A percentile compares a stretch with the other conserved stretches of the same genome.
Conservation (phyloP, 2,888 invertebrate species). For the Prenolepis imparis region DNA sequence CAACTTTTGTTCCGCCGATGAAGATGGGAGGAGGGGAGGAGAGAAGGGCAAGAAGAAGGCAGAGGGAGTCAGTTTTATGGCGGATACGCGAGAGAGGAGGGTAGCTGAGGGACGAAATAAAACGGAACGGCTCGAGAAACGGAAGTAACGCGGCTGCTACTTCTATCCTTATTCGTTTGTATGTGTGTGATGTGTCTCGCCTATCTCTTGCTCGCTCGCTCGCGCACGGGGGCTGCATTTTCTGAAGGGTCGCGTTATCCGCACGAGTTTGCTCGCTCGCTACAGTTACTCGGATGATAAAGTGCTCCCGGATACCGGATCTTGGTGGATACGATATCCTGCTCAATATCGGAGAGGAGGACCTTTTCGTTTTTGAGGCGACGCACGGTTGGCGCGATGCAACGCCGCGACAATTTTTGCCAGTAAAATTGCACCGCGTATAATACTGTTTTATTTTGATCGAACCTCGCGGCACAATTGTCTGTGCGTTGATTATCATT, state of each 20-base stretch:
- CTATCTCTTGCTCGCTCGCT: slow-evolving; percentile 50
- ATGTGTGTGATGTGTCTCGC: slow-evolving; percentile 12
- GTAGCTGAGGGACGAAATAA: slow-evolving; percentile 63
- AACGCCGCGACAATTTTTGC: slow-evolving; percentile 41
- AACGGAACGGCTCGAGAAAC: slow-evolving; percentile 63
- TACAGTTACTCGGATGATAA: slow-evolving; percentile 71
- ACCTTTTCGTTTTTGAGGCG: slow-evolving; percentile 56
- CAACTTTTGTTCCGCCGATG: slow-evolving; percentile 73
- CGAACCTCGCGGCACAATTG: neutral
- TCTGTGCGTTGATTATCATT: neutral
- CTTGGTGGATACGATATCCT: slow-evolving; percentile 66
- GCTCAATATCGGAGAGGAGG: slow-evolving; percentile 65
- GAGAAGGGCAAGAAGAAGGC: neutral
- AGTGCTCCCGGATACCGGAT: slow-evolving; percentile 65
- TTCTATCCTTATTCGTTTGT: slow-evolving; percentile 36
- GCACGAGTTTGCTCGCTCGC: slow-evolving; percentile 68
- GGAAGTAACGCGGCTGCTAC: slow-evolving; percentile 64
- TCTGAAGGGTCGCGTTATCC: slow-evolving; percentile 71
- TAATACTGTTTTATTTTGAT: neutral
- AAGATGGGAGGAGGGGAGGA: no score
- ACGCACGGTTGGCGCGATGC: slow-evolving; percentile 36
- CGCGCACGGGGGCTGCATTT: slow-evolving; percentile 64
- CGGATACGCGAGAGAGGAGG: slow-evolving; percentile 14
- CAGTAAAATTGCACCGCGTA: slow-evolving; percentile 19
- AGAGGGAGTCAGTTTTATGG: slow-evolving; percentile 24